Conservation (phyloP, 2,888 invertebrate species). For the Orthonychiurus folsomi region DNA sequence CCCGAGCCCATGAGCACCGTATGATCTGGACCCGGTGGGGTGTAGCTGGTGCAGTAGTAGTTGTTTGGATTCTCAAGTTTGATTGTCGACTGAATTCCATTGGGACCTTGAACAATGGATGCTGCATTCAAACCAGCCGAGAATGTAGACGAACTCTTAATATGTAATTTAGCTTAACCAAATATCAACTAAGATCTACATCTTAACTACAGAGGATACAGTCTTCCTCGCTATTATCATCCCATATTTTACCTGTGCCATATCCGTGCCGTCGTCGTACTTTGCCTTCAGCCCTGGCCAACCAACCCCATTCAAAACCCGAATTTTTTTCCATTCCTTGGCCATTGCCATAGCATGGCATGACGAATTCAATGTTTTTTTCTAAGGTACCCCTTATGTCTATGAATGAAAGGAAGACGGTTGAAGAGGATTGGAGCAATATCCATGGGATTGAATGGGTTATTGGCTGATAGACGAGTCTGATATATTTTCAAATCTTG, state of each 20-base stretch:
- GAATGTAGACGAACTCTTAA: neutral
- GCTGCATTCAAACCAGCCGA: conserved; percentile 52
- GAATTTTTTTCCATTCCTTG: too few species aligned
- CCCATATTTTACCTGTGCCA: too few species aligned
- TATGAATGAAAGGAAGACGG: neutral
- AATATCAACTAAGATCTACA: neutral
- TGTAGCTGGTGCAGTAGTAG: conserved; percentile 66
- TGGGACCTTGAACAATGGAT: conserved; percentile 86
- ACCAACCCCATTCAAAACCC: too few species aligned
- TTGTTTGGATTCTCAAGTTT: conserved; percentile 68
- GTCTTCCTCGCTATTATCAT: too few species aligned
- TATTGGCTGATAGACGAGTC: neutral
- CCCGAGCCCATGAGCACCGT: conserved; percentile 62
- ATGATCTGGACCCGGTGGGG: conserved; percentile 56
- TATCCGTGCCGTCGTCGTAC: too few species aligned
- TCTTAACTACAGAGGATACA: too few species aligned
- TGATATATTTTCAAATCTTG: neutral
- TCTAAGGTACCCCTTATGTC: too few species aligned
- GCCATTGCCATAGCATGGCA: too few species aligned
- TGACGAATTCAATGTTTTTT: too few species aligned
- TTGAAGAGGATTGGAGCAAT: neutral
- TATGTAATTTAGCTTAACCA: too few species aligned
- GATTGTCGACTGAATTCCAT: conserved; percentile 57
- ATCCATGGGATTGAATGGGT: neutral
- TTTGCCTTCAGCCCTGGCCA: too few species aligned